A percentile compares a stretch with the other conserved stretches of the same genome.
phyloP scores from a whole-genome alignment of 2,797 vertebrate species.

The Leuciscus waleckii region DNA sequence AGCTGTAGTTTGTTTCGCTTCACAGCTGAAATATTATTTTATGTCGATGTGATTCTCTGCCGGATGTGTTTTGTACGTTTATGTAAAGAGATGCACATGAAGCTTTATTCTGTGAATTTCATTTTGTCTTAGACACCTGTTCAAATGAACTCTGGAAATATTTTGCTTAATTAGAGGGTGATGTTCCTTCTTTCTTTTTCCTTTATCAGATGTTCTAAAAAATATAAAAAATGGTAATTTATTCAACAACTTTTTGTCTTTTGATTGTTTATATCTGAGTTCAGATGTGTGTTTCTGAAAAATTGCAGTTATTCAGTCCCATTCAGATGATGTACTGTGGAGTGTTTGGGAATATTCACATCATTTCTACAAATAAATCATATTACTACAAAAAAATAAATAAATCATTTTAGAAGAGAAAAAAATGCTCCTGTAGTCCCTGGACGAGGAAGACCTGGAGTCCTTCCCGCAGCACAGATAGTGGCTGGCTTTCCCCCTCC shows the following conservation, averaged over 20 bases:
- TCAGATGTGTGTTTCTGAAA: background rate
- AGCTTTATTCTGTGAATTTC: background rate
- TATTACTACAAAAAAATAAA: background rate
- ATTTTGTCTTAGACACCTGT: background rate
- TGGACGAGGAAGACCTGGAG: no score
- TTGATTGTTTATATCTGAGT: background rate
- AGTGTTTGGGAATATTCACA: background rate
- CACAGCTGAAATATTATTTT: background rate
- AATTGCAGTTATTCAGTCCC: background rate
- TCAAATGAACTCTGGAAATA: conserved; percentile 8
- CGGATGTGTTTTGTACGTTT: background rate
- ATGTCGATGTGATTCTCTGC: background rate
- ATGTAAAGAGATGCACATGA: background rate
- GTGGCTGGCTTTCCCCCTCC: no score
- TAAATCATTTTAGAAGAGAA: background rate
- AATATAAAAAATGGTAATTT: conserved; percentile 20
- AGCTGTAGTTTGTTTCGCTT: background rate
- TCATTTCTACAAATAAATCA: background rate
- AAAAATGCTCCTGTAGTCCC: background rate
- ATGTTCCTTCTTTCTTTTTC: background rate
- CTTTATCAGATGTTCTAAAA: background rate
- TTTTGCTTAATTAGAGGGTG: background rate
- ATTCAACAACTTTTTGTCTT: background rate
- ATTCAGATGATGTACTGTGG: background rate
- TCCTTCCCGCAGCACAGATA: no score